phyloP scores from a whole-genome alignment of 2,797 vertebrate species.

The Catamblyrhynchus diadema region DNA sequence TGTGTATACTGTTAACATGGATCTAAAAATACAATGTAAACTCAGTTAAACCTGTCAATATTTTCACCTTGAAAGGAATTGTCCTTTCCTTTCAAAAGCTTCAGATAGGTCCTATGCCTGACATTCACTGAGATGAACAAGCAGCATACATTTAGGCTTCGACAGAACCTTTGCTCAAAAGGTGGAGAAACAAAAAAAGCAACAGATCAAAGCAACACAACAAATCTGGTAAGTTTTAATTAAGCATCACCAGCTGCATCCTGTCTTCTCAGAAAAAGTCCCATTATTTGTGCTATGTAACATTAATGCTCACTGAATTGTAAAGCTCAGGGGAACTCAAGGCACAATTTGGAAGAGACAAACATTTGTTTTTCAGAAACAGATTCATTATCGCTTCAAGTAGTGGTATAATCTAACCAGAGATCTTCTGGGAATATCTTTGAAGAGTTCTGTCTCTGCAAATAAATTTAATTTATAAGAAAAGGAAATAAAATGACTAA shows the following conservation, averaged over 20 bases:
- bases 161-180: slow-evolving; percentile 32
- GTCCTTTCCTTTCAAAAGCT: neutral
- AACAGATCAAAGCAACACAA: slow-evolving; percentile 38
- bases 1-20: neutral
- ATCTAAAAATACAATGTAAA: neutral
- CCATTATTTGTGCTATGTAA: slow-evolving; percentile 44
- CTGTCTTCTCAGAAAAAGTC: slow-evolving; percentile 40
- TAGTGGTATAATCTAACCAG: slow-evolving; percentile 53
- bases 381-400: slow-evolving; percentile 60
- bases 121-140: neutral
- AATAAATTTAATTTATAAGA: slow-evolving; percentile 45
- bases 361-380: slow-evolving; percentile 63
- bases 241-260: slow-evolving; percentile 48
- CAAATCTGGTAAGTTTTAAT: slow-evolving; percentile 61
- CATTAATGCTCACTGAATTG: slow-evolving; percentile 61
- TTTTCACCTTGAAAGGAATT: neutral
- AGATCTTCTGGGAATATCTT: slow-evolving; percentile 54
- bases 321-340: slow-evolving; percentile 56
- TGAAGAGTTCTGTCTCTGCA: slow-evolving; percentile 39
- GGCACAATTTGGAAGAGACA: slow-evolving; percentile 47
- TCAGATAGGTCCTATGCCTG: neutral
- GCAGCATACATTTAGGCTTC: neutral
- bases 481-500: slow-evolving; percentile 19
- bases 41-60: neutral
- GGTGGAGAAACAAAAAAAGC: neutral